phyloP scores from a whole-genome alignment of 2,113 vertebrate genomes.

The Myiagra hebetior region DNA sequence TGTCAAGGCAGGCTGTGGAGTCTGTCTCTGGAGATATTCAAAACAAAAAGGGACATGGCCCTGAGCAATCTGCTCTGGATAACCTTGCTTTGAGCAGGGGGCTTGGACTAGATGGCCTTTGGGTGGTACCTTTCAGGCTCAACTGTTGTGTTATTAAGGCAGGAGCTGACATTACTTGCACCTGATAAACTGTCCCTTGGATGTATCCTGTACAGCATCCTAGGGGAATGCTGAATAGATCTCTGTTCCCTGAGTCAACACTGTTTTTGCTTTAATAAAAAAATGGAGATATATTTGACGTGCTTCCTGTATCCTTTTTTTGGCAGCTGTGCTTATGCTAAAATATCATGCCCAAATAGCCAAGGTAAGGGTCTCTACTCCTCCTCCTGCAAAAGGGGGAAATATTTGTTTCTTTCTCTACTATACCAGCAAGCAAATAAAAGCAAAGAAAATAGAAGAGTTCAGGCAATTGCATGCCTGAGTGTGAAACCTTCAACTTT shows the following conservation, averaged over 20 bases:
- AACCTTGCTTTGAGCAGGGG: neutral
- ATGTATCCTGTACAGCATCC: too few relatives aligned
- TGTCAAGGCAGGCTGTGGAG: neutral
- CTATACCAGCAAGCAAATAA: neutral
- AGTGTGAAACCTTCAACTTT: neutral
- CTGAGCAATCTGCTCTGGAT: neutral
- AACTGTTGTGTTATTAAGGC: neutral
- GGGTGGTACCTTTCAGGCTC: neutral
- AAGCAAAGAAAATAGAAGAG: neutral
- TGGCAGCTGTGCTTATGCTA: rapidly evolving
- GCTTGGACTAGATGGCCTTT: neutral
- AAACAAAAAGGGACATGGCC: neutral
- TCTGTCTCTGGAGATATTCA: neutral
- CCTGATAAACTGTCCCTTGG: neutral
- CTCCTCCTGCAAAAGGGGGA: neutral
- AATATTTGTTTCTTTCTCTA: neutral
- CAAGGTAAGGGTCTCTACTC: neutral
- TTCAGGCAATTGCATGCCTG: neutral
- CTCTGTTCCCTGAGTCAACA: neutral
- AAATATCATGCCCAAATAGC: neutral
- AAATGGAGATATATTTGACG: neutral
- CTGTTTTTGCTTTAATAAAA: neutral
- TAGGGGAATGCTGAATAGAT: neutral
- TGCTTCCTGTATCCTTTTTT: neutral
- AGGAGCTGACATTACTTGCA: neutral